These are phyloP conservation scores for Peromyscus attwateri DNA, from an alignment of 2,797 vertebrate genomes.

Conservation along the genomic window DNA sequence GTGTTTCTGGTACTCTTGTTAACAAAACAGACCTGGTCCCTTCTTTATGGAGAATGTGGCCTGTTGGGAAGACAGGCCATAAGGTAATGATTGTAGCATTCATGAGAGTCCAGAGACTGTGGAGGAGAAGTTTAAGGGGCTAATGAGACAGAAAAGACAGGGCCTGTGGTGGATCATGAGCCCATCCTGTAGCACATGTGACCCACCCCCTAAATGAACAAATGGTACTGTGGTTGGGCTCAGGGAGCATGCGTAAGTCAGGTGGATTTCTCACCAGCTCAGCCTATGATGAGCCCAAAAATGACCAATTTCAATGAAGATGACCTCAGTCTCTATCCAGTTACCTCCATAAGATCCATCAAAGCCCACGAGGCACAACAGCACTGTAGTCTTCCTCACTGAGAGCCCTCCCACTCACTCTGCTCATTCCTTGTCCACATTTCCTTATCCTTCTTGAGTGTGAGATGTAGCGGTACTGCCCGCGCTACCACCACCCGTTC, in stretches of 20 bases:
- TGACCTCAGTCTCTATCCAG: background rate
- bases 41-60: background rate
- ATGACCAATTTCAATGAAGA: background rate
- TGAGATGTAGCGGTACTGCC: background rate
- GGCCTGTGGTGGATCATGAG: background rate
- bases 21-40: background rate
- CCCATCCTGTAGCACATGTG: background rate
- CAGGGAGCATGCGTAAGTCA: background rate
- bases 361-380: background rate
- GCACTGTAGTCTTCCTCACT: background rate
- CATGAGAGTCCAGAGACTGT: background rate
- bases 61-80: background rate
- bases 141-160: background rate
- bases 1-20: background rate
- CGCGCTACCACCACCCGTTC: too few relatives aligned
- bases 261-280: background rate
- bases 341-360: background rate
- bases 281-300: background rate
- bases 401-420: background rate
- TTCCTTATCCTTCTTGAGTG: background rate
- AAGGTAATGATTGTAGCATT: background rate
- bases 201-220: background rate
- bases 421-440: background rate
- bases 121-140: background rate
- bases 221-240: background rate